Base-by-base conservation (phyloP, 1,140 invertebrate genomes). In the Euschistus heros region DNA sequence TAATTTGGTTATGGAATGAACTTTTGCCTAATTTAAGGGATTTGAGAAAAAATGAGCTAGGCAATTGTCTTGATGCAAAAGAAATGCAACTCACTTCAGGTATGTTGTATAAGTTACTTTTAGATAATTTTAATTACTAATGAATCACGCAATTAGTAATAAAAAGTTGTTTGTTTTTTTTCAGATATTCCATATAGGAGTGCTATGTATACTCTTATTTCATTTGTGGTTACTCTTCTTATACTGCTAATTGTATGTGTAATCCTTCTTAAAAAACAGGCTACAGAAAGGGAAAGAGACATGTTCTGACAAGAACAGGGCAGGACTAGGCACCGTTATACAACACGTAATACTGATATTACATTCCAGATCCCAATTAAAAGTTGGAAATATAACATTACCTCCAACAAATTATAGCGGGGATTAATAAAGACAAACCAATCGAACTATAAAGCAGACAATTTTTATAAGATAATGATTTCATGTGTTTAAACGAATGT, bases 131-230 rank as follows among this genome's bases (percentile, higher is more conserved):
- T 66, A 66, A 22, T 62, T 42, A 50, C 10, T 50, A 50, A 50
- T 50, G 20, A 37, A 10, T 37, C 8, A 37, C 13, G 7, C 13
- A 1, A 37, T 37, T 37, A 1, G 2, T 2, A 18, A 14, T 50
- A 10, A 10, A 20, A n/a, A 1, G n/a, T 18, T 20, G 2, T 55
- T 37, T 55, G 4, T 27, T 27, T 18, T 66, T 67, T 74, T 72
- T 70, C 59, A 74, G 73, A 66, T 71, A 73, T 68, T 70, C 74
- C 66, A 68, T 78, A 71, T 59, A 68, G 75, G 46, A 76, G 77
- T 69, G 77, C 75, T 24, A 77, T 78, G 74, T 79, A 77, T 68
- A 78, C 76, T 2, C 70, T 79, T 26, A 71, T 78, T 7, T 76
- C 71, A 17, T 70, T 79, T 30, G 75, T 79, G 2, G 64, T 76